Conservation (phyloP, 2,113 vertebrate species). For the Pipra filicauda region DNA sequence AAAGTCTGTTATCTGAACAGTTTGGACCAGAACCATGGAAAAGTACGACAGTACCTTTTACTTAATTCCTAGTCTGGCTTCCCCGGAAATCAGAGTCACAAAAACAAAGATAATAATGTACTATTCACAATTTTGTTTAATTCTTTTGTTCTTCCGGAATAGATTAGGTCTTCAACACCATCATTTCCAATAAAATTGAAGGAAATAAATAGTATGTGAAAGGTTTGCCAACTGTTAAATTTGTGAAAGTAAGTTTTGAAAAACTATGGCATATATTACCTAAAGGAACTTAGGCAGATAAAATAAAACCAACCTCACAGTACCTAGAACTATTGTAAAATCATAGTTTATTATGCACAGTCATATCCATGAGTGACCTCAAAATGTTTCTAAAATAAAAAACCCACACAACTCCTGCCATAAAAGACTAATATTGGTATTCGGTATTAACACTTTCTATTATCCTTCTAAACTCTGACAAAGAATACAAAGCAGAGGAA, state of each 20-base stretch:
- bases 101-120: not conserved
- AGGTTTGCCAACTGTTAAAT: not conserved
- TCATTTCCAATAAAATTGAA: not conserved
- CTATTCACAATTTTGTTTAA: not conserved
- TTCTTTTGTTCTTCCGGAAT: not conserved
- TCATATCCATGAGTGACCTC: not conserved
- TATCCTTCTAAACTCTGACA: not conserved
- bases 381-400: not conserved
- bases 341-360: not conserved
- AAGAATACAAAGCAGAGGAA: not conserved
- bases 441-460: not conserved
- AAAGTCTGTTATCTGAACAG: not conserved
- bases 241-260: not conserved
- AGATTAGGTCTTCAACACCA: not conserved
- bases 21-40: not conserved
- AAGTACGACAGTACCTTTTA: not conserved
- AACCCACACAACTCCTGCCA: fast-evolving
- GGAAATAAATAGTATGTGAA: not conserved
- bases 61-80: not conserved
- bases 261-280: not conserved
- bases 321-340: not conserved
- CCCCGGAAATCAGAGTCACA: not conserved
- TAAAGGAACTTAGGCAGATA: not conserved
- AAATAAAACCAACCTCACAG: not conserved
- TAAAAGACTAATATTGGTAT: not conserved